Percentiles rank a stretch among this genome's conserved stretches.
These are phyloP conservation scores for Brachionichthys hirsutus DNA, from an alignment of 2,113 vertebrate genomes.

Conservation along the genomic window DNA sequence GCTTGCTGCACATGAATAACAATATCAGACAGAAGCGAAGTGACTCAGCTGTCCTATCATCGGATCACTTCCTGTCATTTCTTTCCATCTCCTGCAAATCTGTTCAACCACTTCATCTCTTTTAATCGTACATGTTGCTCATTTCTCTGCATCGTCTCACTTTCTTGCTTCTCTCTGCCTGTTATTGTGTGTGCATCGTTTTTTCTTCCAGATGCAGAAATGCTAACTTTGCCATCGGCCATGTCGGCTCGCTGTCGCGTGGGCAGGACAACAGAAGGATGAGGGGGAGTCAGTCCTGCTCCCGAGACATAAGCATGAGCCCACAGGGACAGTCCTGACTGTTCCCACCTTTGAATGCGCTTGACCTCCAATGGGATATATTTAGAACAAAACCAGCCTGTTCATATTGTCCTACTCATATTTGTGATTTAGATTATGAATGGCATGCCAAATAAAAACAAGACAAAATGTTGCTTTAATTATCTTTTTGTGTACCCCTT, in stretches of 20 bases:
- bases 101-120: slow-evolving; percentile 6
- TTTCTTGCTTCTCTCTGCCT: background rate
- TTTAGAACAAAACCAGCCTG: slow-evolving; percentile 49
- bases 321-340: slow-evolving; percentile 48
- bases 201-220: slow-evolving; percentile 32
- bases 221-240: slow-evolving; percentile 56
- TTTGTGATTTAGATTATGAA: slow-evolving; percentile 36
- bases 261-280: slow-evolving; percentile 54
- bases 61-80: slow-evolving; percentile 24
- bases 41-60: slow-evolving; percentile 70
- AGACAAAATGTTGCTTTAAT: slow-evolving; percentile 7
- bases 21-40: slow-evolving; percentile 65
- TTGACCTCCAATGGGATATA: slow-evolving; percentile 49
- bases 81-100: slow-evolving; percentile 13
- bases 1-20: slow-evolving; percentile 70
- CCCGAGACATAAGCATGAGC: slow-evolving; percentile 37
- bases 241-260: slow-evolving; percentile 53
- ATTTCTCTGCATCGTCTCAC: slow-evolving; percentile 1
- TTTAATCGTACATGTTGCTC: slow-evolving; percentile 18
- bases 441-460: slow-evolving; percentile 17
- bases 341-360: slow-evolving; percentile 50
- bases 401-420: slow-evolving; percentile 9
- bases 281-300: slow-evolving; percentile 45
- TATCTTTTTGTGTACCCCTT: background rate
- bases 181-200: background rate